Evolutionary conservation across 2,888 invertebrate species (phyloP).

Genomic region (Rutpela maculata): DNA sequence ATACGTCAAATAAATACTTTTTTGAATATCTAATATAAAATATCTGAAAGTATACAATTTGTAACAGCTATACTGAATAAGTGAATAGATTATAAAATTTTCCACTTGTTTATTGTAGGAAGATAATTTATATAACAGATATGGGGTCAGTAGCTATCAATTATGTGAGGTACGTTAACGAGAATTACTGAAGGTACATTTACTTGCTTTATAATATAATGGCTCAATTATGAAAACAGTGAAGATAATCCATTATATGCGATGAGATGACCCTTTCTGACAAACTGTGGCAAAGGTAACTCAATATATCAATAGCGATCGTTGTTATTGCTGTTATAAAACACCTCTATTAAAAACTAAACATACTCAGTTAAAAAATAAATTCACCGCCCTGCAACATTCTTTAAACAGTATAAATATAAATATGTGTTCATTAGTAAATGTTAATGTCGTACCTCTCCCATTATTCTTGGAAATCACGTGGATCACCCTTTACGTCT

Average conservation of each 20-base stretch:
- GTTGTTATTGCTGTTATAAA: neutral
- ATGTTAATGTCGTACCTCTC: no score
- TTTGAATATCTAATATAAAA: no score
- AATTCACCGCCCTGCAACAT: no score
- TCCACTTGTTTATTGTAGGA: neutral
- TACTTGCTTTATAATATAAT: neutral
- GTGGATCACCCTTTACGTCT: no score
- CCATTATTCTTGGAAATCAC: no score
- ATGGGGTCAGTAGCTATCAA: neutral
- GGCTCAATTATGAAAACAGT: neutral
- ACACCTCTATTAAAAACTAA: no score
- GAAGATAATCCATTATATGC: neutral
- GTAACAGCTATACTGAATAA: neutral
- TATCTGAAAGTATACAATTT: no score
- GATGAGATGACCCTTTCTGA: neutral
- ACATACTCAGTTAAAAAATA: no score
- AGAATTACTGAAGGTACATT: constrained; percentile 7
- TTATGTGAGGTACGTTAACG: neutral
- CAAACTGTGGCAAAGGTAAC: neutral
- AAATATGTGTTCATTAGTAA: no score
- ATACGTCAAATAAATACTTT: no score
- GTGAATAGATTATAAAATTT: neutral
- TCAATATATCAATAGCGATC: neutral
- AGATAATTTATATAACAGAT: neutral
- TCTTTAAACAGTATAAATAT: no score